These are phyloP conservation scores for Stigmatopora argus DNA, from an alignment of 2,113 vertebrate genomes.

Conservation along the genomic window DNA sequence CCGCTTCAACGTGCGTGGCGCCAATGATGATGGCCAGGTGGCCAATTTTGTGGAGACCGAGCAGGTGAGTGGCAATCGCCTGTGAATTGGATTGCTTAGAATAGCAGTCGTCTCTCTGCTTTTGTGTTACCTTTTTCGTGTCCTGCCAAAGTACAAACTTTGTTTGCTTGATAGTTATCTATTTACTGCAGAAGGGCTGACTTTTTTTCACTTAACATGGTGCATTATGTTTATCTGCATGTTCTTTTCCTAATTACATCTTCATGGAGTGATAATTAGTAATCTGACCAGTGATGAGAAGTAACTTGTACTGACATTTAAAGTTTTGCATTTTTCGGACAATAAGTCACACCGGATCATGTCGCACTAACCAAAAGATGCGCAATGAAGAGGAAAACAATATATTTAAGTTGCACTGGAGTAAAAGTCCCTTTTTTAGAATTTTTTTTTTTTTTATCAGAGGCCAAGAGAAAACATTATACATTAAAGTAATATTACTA, in stretches of 20 bases:
- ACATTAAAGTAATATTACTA: too few species aligned
- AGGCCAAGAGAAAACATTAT: too few species aligned
- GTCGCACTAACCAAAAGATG: too few species aligned
- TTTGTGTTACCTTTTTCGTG: not conserved
- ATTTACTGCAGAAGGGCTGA: slow-evolving; percentile 1
- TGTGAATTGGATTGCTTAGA: not conserved
- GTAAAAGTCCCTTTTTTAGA: too few species aligned
- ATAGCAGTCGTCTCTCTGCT: not conserved
- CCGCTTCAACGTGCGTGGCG: slow-evolving; percentile 93
- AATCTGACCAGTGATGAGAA: not conserved
- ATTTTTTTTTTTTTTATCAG: too few species aligned
- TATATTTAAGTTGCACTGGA: too few species aligned
- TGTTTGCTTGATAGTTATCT: slow-evolving; percentile 27
- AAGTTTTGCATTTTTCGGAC: too few species aligned
- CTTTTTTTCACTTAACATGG: not conserved
- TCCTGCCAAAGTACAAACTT: not conserved
- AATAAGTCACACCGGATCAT: too few species aligned
- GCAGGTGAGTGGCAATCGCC: slow-evolving; percentile 73
- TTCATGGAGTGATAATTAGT: not conserved
- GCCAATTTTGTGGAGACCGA: slow-evolving; percentile 98
- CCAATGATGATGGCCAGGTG: slow-evolving; percentile 93
- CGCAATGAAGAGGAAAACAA: too few species aligned
- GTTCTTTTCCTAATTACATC: not conserved
- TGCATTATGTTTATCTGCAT: not conserved
- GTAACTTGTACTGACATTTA: too few species aligned